phyloP scores from a whole-genome alignment of 2,113 vertebrate genomes.

The Phalacrocorax pelagicus region DNA sequence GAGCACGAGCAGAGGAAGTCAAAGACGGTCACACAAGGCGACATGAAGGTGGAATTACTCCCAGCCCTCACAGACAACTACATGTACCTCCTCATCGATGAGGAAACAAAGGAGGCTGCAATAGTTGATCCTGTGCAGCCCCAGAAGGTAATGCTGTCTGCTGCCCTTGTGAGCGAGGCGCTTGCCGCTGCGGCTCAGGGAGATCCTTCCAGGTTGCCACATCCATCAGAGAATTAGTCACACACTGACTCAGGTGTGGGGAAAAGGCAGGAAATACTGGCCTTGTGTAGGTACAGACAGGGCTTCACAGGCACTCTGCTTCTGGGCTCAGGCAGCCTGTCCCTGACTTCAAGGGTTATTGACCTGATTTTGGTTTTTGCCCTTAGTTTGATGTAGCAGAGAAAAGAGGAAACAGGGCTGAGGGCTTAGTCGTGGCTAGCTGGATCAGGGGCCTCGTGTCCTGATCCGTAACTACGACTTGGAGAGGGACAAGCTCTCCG shows the following conservation, averaged over 20 bases:
- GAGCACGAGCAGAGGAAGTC: conserved; percentile 69
- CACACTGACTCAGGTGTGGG: rapidly evolving
- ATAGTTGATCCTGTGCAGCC: conserved; percentile 94
- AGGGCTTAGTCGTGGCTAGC: background rate
- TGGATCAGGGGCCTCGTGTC: background rate
- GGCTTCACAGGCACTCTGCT: background rate
- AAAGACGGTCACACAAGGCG: conserved; percentile 67
- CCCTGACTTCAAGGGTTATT: background rate
- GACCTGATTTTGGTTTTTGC: background rate
- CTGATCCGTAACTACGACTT: background rate
- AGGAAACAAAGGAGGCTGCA: conserved; percentile 88
- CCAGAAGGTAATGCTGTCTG: conserved; percentile 77
- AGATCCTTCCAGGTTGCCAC: background rate
- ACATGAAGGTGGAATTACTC: conserved; percentile 91
- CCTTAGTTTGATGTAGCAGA: background rate
- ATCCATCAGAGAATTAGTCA: background rate
- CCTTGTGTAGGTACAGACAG: background rate
- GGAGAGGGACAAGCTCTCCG: background rate
- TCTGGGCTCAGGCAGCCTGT: background rate
- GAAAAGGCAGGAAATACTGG: background rate
- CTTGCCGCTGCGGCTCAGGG: background rate
- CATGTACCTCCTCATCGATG: conserved; percentile 96
- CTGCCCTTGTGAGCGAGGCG: background rate
- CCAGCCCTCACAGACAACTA: conserved; percentile 97
- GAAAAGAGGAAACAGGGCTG: background rate